Conservation (phyloP, 2,888 invertebrate species). For the Ptilodon capucinus region DNA sequence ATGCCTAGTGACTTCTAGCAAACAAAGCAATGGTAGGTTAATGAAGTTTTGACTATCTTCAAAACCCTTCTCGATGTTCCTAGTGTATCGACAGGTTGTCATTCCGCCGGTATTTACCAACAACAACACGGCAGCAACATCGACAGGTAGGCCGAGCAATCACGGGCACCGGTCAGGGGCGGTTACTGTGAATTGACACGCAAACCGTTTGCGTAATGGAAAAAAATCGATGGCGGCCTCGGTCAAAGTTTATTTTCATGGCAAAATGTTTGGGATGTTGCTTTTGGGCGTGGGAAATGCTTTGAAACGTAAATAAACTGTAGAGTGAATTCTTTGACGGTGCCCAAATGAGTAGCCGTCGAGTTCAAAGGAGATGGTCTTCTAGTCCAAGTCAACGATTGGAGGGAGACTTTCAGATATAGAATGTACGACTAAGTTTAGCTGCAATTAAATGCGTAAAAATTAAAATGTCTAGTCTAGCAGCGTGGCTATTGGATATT, state of each 20-base stretch:
- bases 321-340: neutral
- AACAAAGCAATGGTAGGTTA: too few relatives aligned
- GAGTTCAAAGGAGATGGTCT: neutral
- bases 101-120: slow-evolving; percentile 43
- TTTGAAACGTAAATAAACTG: neutral
- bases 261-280: neutral
- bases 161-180: slow-evolving; percentile 39
- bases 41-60: too few relatives aligned
- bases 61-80: too few relatives aligned
- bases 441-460: too few relatives aligned
- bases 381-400: neutral
- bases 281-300: neutral
- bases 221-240: slow-evolving; percentile 27
- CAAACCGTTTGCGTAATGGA: slow-evolving; percentile 30
- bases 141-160: slow-evolving; percentile 45
- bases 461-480: too few relatives aligned
- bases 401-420: neutral
- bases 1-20: too few relatives aligned
- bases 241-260: neutral
- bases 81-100: too few relatives aligned
- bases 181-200: slow-evolving; percentile 34
- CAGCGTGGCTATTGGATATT: too few relatives aligned
- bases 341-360: neutral
- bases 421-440: too few relatives aligned
- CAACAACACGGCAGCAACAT: slow-evolving; percentile 40